Base-by-base conservation (phyloP, 2,888 invertebrate species). In the Oscheius myriophilus region DNA sequence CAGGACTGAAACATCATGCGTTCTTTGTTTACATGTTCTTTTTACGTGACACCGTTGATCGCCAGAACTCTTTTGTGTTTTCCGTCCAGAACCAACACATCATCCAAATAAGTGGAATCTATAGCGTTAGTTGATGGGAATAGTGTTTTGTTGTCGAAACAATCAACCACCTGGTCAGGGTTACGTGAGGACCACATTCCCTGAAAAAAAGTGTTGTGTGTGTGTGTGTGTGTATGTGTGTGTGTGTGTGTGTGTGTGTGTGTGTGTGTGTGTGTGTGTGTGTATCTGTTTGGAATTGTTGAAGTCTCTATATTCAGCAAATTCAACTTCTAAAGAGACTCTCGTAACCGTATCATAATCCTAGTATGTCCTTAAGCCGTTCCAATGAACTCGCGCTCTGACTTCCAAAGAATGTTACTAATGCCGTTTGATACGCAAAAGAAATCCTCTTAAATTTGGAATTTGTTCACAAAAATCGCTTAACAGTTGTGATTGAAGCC, bases 1-100 rank as follows among this genome's bases (percentile, higher is more conserved):
- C 84, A 3, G 84, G 84, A 58, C 84, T 84, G 51, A 65, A 76
- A 23, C 45, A 45, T 41, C 7, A 46, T 52, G 23, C 49, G 26
- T 14, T 23, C 41, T 43, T 2, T 23, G 42, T 25, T 41, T n/a
- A 33, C 41, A 16, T 41, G 42, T n/a, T 43, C 39, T 16, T 61
- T n/a, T 65, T 59, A 82, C 82, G 70, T 75, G 41, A 72, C 59
- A 26, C 78, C 81, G 58, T 83, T 83, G 62, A 83, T 78, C 9
- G 78, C 61, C 9, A 75, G 67, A 1, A 82, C 74, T n/a, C 82
- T 55, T 16, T 72, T 69, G 54, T 82, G 83, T 7, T 71, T 59
- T 7, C 83, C 83, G 59, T 80, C 78, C 33, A 72, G 65, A 25
- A 77, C 72, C 11, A 82, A 33, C 3, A 82, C 72, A 52, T 78